Evolutionary conservation across 2,113 vertebrate species (phyloP).

Genomic region (Bambusicola thoracicus): DNA sequence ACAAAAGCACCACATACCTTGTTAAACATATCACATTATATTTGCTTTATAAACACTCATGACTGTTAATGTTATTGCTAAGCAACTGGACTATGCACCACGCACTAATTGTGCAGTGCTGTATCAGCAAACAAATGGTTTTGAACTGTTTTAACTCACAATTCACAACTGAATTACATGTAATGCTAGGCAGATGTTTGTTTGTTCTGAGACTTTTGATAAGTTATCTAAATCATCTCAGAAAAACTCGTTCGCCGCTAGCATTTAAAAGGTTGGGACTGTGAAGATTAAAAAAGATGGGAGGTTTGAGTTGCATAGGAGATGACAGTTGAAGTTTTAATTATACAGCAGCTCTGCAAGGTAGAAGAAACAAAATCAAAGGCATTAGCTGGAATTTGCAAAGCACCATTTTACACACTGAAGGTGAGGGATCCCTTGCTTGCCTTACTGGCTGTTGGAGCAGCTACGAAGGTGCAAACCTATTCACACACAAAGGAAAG

Average conservation of each 20-base stretch:
- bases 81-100: constrained; percentile 34
- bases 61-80: constrained; percentile 56
- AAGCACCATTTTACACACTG: neutral
- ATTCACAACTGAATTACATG: neutral
- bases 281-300: neutral
- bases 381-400: neutral
- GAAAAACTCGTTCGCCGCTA: neutral
- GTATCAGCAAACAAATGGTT: constrained; percentile 9
- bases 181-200: neutral
- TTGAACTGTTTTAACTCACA: neutral
- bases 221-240: neutral
- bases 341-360: neutral
- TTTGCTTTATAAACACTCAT: constrained; percentile 66
- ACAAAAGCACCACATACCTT: constrained; percentile 56
- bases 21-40: constrained; percentile 54
- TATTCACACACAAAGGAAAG: neutral
- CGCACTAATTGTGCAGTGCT: constrained; percentile 27
- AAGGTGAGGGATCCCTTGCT: neutral
- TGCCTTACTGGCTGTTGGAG: neutral
- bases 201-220: neutral
- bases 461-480: neutral
- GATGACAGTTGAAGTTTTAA: neutral
- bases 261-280: neutral
- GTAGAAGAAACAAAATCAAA: neutral
- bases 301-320: neutral